These are phyloP conservation scores for Blera fallax DNA, from an alignment of 2,888 invertebrate species.

Conservation along the genomic window DNA sequence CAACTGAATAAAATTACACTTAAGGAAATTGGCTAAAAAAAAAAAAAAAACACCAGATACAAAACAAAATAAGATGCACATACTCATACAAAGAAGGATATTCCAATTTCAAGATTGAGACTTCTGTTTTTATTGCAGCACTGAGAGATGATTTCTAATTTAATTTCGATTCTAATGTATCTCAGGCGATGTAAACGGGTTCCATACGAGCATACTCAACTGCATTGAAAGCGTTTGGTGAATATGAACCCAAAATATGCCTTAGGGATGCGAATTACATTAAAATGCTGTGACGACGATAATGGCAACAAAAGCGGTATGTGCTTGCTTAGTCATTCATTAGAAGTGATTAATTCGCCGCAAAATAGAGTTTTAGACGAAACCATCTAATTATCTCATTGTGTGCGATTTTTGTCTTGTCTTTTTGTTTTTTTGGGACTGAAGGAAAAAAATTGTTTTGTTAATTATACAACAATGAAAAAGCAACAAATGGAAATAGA, in stretches of 20 bases:
- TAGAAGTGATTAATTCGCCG: conserved; percentile 59
- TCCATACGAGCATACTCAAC: neutral
- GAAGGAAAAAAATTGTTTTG: conserved; percentile 43
- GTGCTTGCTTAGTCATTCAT: conserved; percentile 41
- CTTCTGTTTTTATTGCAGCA: conserved; percentile 30
- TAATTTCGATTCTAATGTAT: conserved; percentile 28
- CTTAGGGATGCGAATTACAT: conserved; percentile 36
- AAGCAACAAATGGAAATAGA: neutral
- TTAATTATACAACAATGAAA: neutral
- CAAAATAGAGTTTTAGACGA: conserved; percentile 47
- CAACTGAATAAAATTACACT: conserved; percentile 71
- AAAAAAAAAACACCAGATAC: neutral
- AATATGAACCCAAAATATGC: neutral
- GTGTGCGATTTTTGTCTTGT: conserved; percentile 2
- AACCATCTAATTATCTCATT: conserved; percentile 59
- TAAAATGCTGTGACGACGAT: conserved; percentile 8
- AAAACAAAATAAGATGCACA: neutral
- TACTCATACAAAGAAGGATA: conserved; percentile 44
- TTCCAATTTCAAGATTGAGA: conserved; percentile 46
- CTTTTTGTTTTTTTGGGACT: conserved; percentile 49
- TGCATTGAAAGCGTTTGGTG: neutral
- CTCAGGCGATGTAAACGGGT: conserved; percentile 9
- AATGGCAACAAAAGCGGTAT: neutral
- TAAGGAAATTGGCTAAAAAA: conserved; percentile 57
- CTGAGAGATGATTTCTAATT: conserved; percentile 26